Base-by-base conservation (phyloP, 2,888 invertebrate genomes). In the Baronia brevicornis region DNA sequence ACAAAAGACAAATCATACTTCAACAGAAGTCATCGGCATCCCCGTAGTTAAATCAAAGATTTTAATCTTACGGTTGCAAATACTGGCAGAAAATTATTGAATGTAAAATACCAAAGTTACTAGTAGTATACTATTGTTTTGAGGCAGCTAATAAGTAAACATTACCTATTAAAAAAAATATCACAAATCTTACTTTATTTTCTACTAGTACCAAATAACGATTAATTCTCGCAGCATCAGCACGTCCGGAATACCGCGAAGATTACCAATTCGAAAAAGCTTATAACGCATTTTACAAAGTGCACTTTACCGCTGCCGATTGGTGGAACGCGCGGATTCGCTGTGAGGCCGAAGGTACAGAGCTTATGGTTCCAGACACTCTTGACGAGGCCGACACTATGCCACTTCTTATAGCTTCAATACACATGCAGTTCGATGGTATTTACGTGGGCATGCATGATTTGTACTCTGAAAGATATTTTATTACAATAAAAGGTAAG, bases 211-310 rank as follows among this genome's bases (percentile, higher is more conserved):
- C n/a, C 10, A 5, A 25, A 8, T n/a, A 13, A 12, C n/a, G 2
- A 20, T 20, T 6, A 8, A n/a, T 11, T n/a, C n/a, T 7, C n/a
- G 34, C 43, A 60, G 60, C 43, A 28, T 48, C 57, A 3, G 37
- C 49, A 25, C 53, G 67, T 1, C 63, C 66, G n/a, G 46, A 52
- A 5, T 68, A 53, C 36, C 59, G 66, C 8, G 38, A 44, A 4
- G 65, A 68, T 48, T 68, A 61, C 36, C 48, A 54, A 33, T 66
- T 57, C 29, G 68, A 69, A 35, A 61, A 62, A 30, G 58, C 60
- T 1, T 69, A 64, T 43, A 39, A 57, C 21, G 44, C 56, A 2
- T 67, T 64, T 40, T 69, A 66, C 43, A 68, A 68, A 31, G 37
- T 67, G 10, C 67, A 67, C 39, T 27, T 43, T 0, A 28, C 48